Evolutionary conservation across 2,113 vertebrate species (phyloP).

Genomic region (Laticauda colubrina): DNA sequence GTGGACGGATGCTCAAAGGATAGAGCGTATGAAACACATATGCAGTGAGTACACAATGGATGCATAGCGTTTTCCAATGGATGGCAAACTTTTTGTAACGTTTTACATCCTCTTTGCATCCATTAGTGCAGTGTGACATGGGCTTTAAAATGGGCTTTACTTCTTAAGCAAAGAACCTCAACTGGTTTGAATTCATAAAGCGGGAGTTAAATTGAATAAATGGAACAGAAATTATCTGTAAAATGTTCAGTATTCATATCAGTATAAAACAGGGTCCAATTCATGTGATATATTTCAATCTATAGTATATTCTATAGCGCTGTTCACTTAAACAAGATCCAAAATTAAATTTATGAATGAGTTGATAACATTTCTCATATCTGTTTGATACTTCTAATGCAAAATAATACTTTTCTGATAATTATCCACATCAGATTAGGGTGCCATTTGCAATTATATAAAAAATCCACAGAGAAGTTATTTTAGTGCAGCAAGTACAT

Average conservation of each 20-base stretch:
- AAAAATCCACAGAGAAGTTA: neutral
- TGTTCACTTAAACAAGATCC: neutral
- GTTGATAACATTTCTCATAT: neutral
- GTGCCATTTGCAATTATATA: neutral
- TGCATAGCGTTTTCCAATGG: too few species aligned
- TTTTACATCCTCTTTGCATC: too few species aligned
- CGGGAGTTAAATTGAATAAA: neutral
- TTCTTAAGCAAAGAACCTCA: neutral
- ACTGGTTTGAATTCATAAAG: neutral
- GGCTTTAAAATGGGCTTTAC: neutral
- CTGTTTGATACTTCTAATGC: neutral
- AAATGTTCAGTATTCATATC: neutral
- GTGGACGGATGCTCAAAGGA: too few species aligned
- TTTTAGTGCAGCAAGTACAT: neutral
- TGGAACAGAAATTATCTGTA: neutral
- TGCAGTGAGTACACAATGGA: too few species aligned
- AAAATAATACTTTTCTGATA: neutral
- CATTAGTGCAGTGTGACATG: too few species aligned
- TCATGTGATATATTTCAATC: neutral
- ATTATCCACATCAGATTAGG: neutral
- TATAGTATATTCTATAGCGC: neutral
- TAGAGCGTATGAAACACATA: too few species aligned
- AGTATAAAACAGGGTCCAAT: neutral
- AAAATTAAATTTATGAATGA: neutral
- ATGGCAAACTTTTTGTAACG: too few species aligned